Evolutionary conservation across 1,140 invertebrate species (phyloP).

Genomic region (Leptopilina boulardi): DNA sequence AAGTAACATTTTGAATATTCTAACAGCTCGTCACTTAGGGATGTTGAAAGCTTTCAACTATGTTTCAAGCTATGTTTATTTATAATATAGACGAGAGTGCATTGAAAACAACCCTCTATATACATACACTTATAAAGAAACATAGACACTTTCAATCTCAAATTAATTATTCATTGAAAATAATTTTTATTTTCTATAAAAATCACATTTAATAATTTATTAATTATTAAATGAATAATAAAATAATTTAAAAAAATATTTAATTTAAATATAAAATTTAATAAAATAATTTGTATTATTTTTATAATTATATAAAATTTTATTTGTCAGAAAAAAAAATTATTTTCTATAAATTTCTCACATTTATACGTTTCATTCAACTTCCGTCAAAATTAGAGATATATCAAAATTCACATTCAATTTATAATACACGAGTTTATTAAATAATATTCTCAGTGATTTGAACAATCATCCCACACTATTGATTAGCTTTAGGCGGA

Average conservation of each 20-base stretch:
- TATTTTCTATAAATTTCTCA: neutral
- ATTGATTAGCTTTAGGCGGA: neutral
- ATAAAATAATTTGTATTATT: too few species aligned
- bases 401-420: too few species aligned
- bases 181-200: neutral
- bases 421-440: too few species aligned
- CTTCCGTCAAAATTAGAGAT: too few species aligned
- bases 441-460: too few species aligned
- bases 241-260: too few species aligned
- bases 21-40: slow-evolving; percentile 28
- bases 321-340: too few species aligned
- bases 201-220: too few species aligned
- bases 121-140: neutral
- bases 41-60: slow-evolving; percentile 33
- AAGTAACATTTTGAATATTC: slow-evolving; percentile 27
- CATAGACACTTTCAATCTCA: neutral
- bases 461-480: too few species aligned
- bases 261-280: too few species aligned
- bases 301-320: too few species aligned
- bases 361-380: neutral
- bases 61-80: slow-evolving; percentile 6
- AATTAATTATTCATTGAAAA: neutral
- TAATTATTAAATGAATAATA: too few species aligned
- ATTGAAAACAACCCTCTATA: neutral
- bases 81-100: slow-evolving; percentile 12